Base-by-base conservation (phyloP, 2,888 invertebrate species). In the Lysandra bellargus region DNA sequence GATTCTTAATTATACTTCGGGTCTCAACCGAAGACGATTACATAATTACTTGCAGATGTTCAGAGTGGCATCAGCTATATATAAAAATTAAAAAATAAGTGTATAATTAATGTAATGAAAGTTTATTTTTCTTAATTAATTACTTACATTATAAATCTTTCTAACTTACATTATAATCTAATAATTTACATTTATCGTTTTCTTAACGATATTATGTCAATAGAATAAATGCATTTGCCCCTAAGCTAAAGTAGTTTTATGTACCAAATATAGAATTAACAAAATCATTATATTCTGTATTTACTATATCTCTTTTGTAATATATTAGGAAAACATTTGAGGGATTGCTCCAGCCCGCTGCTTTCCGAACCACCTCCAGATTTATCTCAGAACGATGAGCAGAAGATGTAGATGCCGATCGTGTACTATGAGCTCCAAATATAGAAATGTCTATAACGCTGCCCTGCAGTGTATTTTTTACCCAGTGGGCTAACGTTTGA, bases 1-100 rank as follows among this genome's bases (percentile, higher is more conserved):
- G 69, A 69, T 23, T 69, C 69, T 69, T 69, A 69, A 69, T 69
- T 69, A 30, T 69, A 69, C 69, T 69, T 69, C 69, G 69, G 9
- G 9, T 30, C 23, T 23, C 23, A 30, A 23, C 23, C 69, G 69
- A 69, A 69, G 69, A 23, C 33, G 69, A 69, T 23, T 40, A 40
- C 40, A 40, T 40, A 40, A 5, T 40, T 40, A 40, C 40, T 40
- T 40, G 40, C 40, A 69, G 69, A 53, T 53, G 53, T 53, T 53
- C 14, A 53, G 53, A 53, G 53, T 14, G 53, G 14, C 14, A 9
- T 53, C 5, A 40, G 40, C 40, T 1, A 40, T 53, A 53, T 53
- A 3, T 53, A 53, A 53, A 53, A 53, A 9, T 12, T 53, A 53
- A 53, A 14, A 53, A 53, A 53, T 9, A 53, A 14, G 53, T 53